phyloP scores from a whole-genome alignment of 2,888 invertebrate genomes.

The Tiliacea aurago region DNA sequence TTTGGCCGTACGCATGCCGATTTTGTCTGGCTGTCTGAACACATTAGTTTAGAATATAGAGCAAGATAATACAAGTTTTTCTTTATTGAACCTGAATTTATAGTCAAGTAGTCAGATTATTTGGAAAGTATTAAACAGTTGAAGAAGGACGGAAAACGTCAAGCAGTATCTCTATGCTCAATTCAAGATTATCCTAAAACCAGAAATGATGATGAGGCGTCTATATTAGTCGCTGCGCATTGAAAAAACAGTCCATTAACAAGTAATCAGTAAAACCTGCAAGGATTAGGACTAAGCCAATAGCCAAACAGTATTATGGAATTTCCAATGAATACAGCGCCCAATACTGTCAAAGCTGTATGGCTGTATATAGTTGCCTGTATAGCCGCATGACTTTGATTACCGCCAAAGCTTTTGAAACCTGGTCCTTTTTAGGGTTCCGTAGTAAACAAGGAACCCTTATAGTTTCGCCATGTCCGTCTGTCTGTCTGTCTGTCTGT shows the following conservation, averaged over 20 bases:
- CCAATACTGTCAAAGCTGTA: constrained; percentile 41
- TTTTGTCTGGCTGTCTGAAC: constrained; percentile 22
- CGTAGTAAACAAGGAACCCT: too few relatives aligned
- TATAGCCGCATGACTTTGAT: constrained; percentile 26
- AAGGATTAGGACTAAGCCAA: constrained; percentile 31
- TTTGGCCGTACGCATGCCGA: constrained; percentile 25
- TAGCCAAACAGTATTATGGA: constrained; percentile 29
- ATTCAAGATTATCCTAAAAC: background rate
- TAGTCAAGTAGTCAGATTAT: background rate
- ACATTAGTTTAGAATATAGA: background rate
- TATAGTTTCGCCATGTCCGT: too few relatives aligned
- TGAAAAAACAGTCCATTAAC: constrained; percentile 23
- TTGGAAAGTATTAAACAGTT: background rate
- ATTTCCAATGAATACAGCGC: constrained; percentile 12
- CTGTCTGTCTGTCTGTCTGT: too few relatives aligned
- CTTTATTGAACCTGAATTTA: background rate
- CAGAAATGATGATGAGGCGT: background rate
- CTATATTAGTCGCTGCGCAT: background rate
- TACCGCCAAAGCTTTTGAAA: constrained; percentile 10
- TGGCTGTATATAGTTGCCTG: background rate
- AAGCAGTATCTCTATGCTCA: background rate
- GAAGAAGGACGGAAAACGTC: background rate
- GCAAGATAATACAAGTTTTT: too few relatives aligned
- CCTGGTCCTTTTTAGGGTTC: constrained; percentile 14
- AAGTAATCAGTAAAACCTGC: constrained; percentile 35